phyloP scores from a whole-genome alignment of 2,113 vertebrate species.

The Seriola quinqueradiata region DNA sequence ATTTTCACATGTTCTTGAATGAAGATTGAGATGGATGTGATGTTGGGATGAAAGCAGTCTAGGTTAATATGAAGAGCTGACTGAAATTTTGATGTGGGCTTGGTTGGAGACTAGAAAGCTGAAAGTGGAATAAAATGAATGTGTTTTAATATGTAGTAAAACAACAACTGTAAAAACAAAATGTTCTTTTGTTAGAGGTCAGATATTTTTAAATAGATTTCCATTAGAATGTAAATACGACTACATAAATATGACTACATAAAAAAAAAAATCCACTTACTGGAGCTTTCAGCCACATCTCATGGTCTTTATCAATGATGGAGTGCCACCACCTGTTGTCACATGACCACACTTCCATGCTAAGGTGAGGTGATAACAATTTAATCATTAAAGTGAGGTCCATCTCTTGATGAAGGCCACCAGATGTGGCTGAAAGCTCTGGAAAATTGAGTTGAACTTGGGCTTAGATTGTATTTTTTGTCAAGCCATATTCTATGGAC shows the following conservation, averaged over 20 bases:
- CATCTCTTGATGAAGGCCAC: background rate
- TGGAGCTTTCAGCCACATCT: background rate
- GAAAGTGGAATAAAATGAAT: background rate
- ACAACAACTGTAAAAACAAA: background rate
- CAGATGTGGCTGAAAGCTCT: no score
- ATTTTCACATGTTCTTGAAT: background rate
- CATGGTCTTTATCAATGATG: background rate
- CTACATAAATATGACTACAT: no score
- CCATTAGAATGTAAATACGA: background rate
- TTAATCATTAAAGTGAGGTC: background rate
- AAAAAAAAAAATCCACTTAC: background rate
- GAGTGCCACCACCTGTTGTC: background rate
- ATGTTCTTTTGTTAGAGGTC: no score
- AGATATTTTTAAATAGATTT: background rate
- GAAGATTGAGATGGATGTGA: slow-evolving; percentile 12
- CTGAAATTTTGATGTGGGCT: background rate
- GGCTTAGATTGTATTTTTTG: background rate
- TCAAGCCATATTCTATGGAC: background rate
- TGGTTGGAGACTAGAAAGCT: background rate
- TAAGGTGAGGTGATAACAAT: background rate
- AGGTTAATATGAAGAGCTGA: background rate
- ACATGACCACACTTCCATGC: background rate
- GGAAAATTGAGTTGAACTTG: background rate
- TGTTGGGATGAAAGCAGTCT: slow-evolving; percentile 29
- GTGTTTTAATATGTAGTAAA: background rate